A percentile compares a stretch with the other conserved stretches of the same genome.
Evolutionary conservation across 1,140 invertebrate species (phyloP).

Genomic region (Sycophila sp.): DNA sequence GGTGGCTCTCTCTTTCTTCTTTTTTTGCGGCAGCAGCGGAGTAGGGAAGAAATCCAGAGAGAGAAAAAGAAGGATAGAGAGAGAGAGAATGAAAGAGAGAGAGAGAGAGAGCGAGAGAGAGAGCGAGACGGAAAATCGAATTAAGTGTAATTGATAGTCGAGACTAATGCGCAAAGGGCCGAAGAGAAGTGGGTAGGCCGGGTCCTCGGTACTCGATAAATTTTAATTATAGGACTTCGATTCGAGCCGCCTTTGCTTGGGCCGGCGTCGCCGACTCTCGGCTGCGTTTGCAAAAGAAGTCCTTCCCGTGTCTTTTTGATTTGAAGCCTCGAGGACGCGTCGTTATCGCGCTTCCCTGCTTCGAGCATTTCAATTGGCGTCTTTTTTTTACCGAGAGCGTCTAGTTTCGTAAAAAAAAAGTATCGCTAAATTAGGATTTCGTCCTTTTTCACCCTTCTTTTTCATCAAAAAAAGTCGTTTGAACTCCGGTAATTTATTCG

Average conservation of each 20-base stretch:
- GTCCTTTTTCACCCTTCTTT: no score
- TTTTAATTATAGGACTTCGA: constrained; percentile 43
- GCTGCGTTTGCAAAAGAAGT: no score
- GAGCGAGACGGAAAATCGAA: constrained; percentile 6
- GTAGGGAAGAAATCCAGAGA: no score
- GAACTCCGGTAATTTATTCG: no score
- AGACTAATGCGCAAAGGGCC: constrained; percentile 18
- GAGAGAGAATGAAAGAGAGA: constrained; percentile 4
- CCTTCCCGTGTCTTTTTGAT: neutral
- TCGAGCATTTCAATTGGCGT: no score
- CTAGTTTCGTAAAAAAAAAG: no score
- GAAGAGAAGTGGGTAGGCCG: neutral
- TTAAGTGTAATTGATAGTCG: constrained; percentile 46
- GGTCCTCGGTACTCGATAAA: constrained; percentile 33
- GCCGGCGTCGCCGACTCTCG: no score
- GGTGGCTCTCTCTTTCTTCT: neutral
- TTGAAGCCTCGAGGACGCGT: no score
- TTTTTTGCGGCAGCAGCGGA: neutral
- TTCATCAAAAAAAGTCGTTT: no score
- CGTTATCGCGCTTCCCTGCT: neutral
- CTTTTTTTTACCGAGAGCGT: no score
- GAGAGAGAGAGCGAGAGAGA: neutral
- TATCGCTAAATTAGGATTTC: no score
- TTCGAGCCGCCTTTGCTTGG: no score
- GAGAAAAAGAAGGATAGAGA: neutral